Conservation (phyloP, 1,140 invertebrate genomes). For the Cotesia glomerata region DNA sequence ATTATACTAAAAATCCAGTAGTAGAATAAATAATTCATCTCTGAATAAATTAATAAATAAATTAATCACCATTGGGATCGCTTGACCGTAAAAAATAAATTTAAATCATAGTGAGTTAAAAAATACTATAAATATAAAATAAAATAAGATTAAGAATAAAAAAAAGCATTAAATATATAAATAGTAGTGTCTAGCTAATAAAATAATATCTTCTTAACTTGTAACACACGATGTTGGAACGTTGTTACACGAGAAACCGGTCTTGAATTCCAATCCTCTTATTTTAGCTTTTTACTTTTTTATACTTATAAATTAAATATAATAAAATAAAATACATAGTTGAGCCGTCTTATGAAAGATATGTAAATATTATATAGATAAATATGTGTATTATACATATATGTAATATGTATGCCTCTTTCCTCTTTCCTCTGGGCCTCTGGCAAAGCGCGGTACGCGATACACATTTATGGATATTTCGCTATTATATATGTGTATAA, state of each 20-base stretch:
- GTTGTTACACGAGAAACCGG: constrained; percentile 56
- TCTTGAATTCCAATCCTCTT: constrained; percentile 38
- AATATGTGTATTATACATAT: background rate
- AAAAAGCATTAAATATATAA: background rate
- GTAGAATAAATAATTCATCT: too few relatives aligned
- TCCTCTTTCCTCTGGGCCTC: background rate
- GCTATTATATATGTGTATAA: too few relatives aligned
- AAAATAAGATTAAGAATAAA: background rate
- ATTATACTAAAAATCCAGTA: background rate
- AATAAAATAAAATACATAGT: too few relatives aligned
- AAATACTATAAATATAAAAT: background rate
- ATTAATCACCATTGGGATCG: too few relatives aligned
- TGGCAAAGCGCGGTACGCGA: background rate
- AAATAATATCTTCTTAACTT: background rate
- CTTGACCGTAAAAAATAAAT: too few relatives aligned
- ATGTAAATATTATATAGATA: background rate
- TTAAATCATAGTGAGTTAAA: background rate
- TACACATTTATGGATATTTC: constrained; percentile 8
- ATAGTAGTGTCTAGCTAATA: background rate
- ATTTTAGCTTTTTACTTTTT: background rate
- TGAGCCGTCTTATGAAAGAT: constrained; percentile 1
- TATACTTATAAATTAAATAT: background rate
- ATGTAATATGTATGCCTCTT: background rate
- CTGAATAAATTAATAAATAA: too few relatives aligned
- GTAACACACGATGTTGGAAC: constrained; percentile 43